Conservation (phyloP, 1,140 invertebrate species). For the Zaprionus kolodkinae region DNA sequence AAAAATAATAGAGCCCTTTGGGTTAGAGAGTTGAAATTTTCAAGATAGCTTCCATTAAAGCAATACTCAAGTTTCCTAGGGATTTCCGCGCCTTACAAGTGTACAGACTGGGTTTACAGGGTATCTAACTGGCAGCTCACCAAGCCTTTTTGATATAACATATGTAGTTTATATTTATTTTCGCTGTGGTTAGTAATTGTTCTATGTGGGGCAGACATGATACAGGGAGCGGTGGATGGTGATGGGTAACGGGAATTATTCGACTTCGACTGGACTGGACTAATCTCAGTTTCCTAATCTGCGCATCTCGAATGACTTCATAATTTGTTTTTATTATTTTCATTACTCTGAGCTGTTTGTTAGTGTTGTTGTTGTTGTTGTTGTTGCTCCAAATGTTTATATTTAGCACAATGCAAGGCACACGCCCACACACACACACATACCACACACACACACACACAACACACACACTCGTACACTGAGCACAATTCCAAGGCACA, state of each 20-base stretch:
- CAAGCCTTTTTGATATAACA: neutral
- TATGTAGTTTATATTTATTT: neutral
- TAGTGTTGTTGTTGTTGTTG: conserved; percentile 10
- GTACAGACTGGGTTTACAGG: neutral
- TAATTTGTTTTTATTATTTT: conserved; percentile 42
- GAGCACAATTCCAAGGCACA: conserved; percentile 23
- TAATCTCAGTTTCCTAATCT: conserved; percentile 40
- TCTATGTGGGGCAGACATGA: conserved; percentile 1
- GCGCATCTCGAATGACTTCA: conserved; percentile 47
- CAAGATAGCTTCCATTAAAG: neutral
- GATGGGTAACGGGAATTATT: neutral
- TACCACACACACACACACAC: neutral
- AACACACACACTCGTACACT: neutral
- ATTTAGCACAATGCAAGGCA: conserved; percentile 66
- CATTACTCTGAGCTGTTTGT: neutral
- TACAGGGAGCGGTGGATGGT: too few species aligned
- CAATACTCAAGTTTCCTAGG: too few species aligned
- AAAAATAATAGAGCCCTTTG: too few species aligned
- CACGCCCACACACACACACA: conserved; percentile 26
- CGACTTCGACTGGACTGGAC: conserved; percentile 2
- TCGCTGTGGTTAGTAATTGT: neutral
- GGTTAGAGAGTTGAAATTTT: neutral
- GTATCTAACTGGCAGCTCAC: neutral
- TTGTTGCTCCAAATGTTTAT: conserved; percentile 65
- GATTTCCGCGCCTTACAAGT: too few species aligned